Evolutionary conservation across 2,797 vertebrate species (phyloP).

Genomic region (Tinamus major): DNA sequence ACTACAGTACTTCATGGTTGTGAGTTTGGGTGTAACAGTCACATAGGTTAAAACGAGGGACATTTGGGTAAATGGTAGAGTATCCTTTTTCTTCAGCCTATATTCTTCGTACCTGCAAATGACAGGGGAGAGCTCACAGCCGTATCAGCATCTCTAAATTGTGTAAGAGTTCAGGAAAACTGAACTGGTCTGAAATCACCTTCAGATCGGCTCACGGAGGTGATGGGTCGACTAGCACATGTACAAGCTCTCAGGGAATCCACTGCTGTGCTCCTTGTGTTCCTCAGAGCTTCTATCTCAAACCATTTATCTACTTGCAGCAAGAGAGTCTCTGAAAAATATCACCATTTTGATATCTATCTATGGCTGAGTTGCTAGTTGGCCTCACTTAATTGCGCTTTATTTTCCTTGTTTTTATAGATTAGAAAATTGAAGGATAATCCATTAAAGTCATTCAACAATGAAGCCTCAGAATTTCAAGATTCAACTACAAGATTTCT

Average conservation of each 20-base stretch:
- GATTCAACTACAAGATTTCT: not conserved
- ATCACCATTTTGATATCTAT: not conserved
- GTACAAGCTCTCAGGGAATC: not conserved
- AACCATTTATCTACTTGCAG: not conserved
- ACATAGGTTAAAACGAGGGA: not conserved
- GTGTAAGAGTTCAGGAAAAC: not conserved
- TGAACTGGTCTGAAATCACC: not conserved
- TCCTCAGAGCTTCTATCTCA: not conserved
- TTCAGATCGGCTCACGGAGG: not conserved
- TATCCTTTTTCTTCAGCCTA: rapidly evolving
- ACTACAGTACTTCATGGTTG: not conserved
- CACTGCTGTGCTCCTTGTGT: rapidly evolving
- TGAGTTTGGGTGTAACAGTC: no score
- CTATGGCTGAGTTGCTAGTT: not conserved
- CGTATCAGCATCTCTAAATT: not conserved
- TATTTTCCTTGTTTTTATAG: not conserved
- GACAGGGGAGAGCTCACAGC: not conserved
- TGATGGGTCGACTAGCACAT: not conserved
- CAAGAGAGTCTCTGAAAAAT: not conserved
- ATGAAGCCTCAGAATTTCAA: not conserved
- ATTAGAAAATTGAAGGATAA: not conserved
- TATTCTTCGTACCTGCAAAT: not conserved
- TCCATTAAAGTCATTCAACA: not conserved
- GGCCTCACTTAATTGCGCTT: not conserved
- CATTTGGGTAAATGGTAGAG: not conserved